Percentiles rank a stretch among this genome's conserved stretches.
These are phyloP conservation scores for Pherbina coryleti DNA, from an alignment of 2,888 invertebrate genomes.

Conservation along the genomic window DNA sequence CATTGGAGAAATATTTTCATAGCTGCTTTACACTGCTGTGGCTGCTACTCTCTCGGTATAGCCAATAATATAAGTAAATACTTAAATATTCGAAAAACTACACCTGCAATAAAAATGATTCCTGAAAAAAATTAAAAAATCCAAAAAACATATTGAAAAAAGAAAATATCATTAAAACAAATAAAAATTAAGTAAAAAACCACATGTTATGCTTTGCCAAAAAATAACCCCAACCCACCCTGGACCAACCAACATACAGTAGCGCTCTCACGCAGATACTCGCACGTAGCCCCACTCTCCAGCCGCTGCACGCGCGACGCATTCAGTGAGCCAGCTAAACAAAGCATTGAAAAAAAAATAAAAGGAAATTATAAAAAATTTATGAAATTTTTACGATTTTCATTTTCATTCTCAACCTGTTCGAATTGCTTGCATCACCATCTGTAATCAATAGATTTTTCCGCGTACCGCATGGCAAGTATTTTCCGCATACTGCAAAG, in stretches of 20 bases:
- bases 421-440: not conserved
- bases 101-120: not conserved
- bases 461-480: constrained; percentile 18
- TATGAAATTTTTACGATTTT: not conserved
- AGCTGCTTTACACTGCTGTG: too few species aligned
- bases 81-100: not conserved
- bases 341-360: not conserved
- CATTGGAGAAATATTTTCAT: too few species aligned
- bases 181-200: constrained; percentile 19
- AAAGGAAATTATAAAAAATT: not conserved
- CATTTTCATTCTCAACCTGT: constrained; percentile 8
- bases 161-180: constrained; percentile 6
- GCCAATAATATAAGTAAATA: not conserved
- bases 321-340: not conserved
- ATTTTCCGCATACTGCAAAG: constrained; percentile 10
- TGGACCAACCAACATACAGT: not conserved
- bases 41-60: not conserved
- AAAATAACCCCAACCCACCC: not conserved
- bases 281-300: not conserved
- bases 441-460: constrained; percentile 19
- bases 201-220: constrained; percentile 2
- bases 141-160: not conserved
- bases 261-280: too few species aligned
- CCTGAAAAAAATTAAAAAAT: too few species aligned
- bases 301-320: not conserved